phyloP scores from a whole-genome alignment of 2,113 vertebrate species.

The Odobenus rosmarus region DNA sequence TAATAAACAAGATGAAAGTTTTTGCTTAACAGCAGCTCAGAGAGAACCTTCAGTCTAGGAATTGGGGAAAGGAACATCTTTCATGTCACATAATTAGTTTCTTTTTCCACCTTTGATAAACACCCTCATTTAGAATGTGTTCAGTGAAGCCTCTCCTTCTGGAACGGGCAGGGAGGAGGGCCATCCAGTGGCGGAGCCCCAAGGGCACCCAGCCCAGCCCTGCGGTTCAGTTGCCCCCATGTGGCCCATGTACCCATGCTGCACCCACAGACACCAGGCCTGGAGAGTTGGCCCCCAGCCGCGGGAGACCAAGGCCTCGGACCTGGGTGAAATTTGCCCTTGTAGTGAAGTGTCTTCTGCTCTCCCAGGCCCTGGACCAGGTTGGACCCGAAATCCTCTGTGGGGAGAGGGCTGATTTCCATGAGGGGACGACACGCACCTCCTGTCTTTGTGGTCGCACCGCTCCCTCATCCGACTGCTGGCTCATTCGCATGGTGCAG shows the following conservation, averaged over 20 bases:
- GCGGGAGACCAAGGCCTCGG: neutral
- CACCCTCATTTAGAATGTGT: neutral
- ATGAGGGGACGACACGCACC: neutral
- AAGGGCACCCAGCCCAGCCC: neutral
- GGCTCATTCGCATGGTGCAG: rapidly evolving
- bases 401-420: neutral
- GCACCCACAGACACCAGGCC: neutral
- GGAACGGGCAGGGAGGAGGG: too few relatives aligned
- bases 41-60: neutral
- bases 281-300: neutral
- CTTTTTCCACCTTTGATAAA: neutral
- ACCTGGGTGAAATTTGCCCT: rapidly evolving
- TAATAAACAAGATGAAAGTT: neutral
- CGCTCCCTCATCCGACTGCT: too few relatives aligned
- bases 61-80: neutral
- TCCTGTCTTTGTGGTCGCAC: neutral
- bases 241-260: rapidly evolving
- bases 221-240: neutral
- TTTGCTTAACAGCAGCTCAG: neutral
- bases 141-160: neutral
- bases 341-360: neutral
- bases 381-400: too few relatives aligned
- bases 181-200: rapidly evolving
- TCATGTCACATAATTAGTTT: neutral
- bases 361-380: neutral